phyloP scores from a whole-genome alignment of 2,888 invertebrate species.

The Xanthia togata region DNA sequence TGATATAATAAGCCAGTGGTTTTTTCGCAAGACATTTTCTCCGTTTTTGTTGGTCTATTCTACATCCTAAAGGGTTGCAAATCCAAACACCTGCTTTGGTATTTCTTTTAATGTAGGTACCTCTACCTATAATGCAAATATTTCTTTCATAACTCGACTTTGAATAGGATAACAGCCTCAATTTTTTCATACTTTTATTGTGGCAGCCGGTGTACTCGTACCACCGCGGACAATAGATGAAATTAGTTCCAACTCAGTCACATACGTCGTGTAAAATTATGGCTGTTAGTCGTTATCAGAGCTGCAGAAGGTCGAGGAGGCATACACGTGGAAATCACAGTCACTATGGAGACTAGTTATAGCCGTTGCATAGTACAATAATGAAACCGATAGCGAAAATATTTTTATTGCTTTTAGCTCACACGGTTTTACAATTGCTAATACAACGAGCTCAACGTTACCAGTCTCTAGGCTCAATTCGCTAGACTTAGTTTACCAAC shows the following conservation, averaged over 20 bases:
- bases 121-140: no score
- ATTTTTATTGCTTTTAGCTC: conserved; percentile 68
- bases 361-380: conserved; percentile 65
- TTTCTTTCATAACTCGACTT: no score
- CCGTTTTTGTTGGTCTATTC: neutral
- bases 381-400: conserved; percentile 69
- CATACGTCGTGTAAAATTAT: conserved; percentile 40
- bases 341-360: conserved; percentile 73
- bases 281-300: conserved; percentile 61
- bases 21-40: neutral
- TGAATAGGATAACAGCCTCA: neutral
- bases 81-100: neutral
- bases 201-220: no score
- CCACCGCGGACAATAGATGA: neutral
- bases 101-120: neutral
- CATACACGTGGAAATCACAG: conserved; percentile 66
- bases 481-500: neutral
- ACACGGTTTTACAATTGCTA: conserved; percentile 64
- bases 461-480: conserved; percentile 25
- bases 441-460: conserved; percentile 50
- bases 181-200: neutral
- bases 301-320: conserved; percentile 58
- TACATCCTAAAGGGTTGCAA: neutral
- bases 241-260: conserved; percentile 51
- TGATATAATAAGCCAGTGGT: neutral